Percentiles rank a stretch among this genome's conserved stretches.
phyloP scores from a whole-genome alignment of 1,140 invertebrate species.

The Cataglyphis hispanica region DNA sequence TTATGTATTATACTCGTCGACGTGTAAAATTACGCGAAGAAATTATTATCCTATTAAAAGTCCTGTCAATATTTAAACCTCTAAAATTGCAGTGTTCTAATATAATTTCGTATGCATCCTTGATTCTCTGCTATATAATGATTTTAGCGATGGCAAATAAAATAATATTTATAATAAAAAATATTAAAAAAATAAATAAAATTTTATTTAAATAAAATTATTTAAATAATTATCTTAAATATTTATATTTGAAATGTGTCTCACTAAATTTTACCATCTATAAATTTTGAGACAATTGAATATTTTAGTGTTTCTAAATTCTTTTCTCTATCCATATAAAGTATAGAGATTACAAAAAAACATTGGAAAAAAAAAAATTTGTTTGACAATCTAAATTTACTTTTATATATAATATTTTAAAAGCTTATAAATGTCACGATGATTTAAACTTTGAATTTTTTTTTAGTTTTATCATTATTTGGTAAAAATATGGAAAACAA shows the following conservation, averaged over 20 bases:
- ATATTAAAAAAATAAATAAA: too few relatives aligned
- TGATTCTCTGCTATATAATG: background rate
- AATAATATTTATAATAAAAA: too few relatives aligned
- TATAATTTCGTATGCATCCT: background rate
- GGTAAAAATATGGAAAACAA: background rate
- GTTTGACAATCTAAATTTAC: background rate
- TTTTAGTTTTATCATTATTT: conserved; percentile 30
- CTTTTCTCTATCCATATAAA: too few relatives aligned
- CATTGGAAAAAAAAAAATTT: background rate
- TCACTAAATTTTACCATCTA: background rate
- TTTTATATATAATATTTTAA: background rate
- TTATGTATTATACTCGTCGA: background rate
- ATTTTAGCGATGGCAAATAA: too few relatives aligned
- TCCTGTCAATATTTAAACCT: background rate
- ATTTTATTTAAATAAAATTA: too few relatives aligned
- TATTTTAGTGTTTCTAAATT: background rate
- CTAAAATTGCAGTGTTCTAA: background rate
- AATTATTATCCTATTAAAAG: background rate
- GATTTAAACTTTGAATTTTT: conserved; percentile 22
- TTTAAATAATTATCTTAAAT: too few relatives aligned
- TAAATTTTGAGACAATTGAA: background rate
- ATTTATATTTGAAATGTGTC: too few relatives aligned
- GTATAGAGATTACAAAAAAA: background rate
- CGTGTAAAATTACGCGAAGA: background rate
- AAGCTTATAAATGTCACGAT: background rate